A percentile compares a stretch with the other conserved stretches of the same genome.
Evolutionary conservation across 2,113 vertebrate species (phyloP).

Genomic region (Grallaria varia): DNA sequence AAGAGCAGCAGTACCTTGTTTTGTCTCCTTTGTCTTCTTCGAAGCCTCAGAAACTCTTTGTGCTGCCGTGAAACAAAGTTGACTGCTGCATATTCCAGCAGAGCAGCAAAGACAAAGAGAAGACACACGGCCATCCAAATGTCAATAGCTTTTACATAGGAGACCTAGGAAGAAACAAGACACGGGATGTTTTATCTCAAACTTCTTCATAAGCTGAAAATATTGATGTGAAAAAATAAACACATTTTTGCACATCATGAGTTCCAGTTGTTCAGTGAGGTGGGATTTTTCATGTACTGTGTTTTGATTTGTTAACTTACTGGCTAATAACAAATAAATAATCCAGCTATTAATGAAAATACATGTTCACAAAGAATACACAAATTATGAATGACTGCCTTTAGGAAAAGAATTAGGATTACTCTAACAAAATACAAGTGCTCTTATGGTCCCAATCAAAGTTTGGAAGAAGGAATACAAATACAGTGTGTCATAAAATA

Average conservation of each 20-base stretch:
- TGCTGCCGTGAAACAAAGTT: constrained; percentile 99
- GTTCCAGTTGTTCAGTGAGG: not conserved
- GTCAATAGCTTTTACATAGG: constrained; percentile 98
- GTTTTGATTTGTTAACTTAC: not conserved
- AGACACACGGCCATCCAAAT: constrained; percentile 99
- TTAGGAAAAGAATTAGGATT: not conserved
- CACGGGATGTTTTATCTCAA: not conserved
- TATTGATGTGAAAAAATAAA: not conserved
- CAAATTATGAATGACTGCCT: not conserved
- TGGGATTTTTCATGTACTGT: not conserved
- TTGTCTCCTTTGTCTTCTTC: constrained; percentile 88
- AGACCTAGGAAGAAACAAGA: constrained; percentile 81
- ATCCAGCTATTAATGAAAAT: not conserved
- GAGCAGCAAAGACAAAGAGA: constrained; percentile 96
- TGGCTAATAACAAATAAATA: not conserved
- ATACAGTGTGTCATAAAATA: not conserved
- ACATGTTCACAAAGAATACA: not conserved
- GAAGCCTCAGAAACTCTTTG: constrained; percentile 95
- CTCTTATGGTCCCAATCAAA: not conserved
- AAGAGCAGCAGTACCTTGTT: constrained; percentile 81
- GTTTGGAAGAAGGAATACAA: not conserved
- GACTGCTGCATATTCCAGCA: constrained; percentile 97
- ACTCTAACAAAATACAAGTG: not conserved
- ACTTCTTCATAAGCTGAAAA: not conserved
- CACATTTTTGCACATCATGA: not conserved